Evolutionary conservation across 2,797 vertebrate species (phyloP).

Genomic region (Spondyliosoma cantharus): DNA sequence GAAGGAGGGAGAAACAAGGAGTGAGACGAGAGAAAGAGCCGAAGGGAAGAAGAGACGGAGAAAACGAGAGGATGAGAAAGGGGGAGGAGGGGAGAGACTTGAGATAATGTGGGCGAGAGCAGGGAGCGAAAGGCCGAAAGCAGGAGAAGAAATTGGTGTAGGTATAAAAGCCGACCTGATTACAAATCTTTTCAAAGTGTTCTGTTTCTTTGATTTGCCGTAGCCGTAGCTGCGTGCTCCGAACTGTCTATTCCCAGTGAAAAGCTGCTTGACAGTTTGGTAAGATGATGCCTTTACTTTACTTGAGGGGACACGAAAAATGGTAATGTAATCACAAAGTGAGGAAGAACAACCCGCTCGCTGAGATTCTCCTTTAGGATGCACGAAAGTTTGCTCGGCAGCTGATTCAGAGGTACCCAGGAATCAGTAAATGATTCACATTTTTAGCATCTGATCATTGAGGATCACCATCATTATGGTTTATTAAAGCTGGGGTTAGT

Average conservation of each 20-base stretch:
- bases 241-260: constrained; percentile 4
- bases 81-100: constrained; percentile 15
- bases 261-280: constrained; percentile 16
- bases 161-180: constrained; percentile 10
- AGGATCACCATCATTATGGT: too few relatives aligned
- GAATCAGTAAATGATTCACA: background rate
- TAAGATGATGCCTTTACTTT: background rate
- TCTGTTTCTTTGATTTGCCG: constrained; percentile 12
- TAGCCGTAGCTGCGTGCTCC: background rate
- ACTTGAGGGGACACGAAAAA: background rate
- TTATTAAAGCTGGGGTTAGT: too few relatives aligned
- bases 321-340: background rate
- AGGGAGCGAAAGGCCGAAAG: constrained; percentile 23
- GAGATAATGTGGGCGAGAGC: constrained; percentile 30
- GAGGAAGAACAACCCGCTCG: background rate
- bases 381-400: background rate
- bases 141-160: constrained; percentile 12
- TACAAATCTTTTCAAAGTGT: constrained; percentile 12
- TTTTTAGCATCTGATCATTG: background rate
- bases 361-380: background rate
- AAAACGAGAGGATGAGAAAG: background rate
- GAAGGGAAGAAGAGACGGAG: background rate
- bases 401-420: background rate
- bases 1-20: constrained; percentile 18
- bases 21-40: background rate